Conservation (phyloP, 2,113 vertebrate genomes). For the Mobula birostris region DNA sequence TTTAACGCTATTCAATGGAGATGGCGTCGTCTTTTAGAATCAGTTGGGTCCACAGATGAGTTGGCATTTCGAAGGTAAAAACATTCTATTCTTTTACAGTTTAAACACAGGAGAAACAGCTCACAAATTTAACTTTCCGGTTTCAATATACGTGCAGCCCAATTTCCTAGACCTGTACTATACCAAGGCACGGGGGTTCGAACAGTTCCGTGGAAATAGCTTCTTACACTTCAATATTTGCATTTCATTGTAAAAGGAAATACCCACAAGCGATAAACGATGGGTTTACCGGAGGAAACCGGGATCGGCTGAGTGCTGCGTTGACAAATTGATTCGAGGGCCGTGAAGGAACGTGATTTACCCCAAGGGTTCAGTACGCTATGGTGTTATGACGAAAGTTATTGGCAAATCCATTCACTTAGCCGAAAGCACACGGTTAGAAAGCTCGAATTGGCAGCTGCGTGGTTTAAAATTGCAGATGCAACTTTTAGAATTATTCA, state of each 20-base stretch:
- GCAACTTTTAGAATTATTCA: background rate
- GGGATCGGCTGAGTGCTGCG: background rate
- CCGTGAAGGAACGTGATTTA: background rate
- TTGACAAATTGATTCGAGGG: background rate
- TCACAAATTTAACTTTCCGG: background rate
- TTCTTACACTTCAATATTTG: background rate
- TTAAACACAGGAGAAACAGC: background rate
- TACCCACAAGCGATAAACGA: background rate
- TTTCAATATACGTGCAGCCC: background rate
- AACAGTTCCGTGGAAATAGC: background rate
- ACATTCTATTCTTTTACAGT: background rate
- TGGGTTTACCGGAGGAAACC: background rate
- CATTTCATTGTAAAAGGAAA: background rate
- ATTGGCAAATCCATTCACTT: background rate
- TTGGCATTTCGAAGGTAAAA: background rate
- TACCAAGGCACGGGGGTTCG: background rate
- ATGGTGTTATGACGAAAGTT: background rate
- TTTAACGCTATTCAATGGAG: background rate
- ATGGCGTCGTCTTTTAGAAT: background rate
- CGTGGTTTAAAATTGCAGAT: background rate
- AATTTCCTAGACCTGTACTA: background rate
- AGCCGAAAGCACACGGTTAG: background rate
- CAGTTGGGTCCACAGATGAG: background rate
- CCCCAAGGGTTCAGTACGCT: background rate
- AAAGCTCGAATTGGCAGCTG: background rate